Evolutionary conservation across 1,140 invertebrate species (phyloP).

Genomic region (Pachypeltis micranthus): DNA sequence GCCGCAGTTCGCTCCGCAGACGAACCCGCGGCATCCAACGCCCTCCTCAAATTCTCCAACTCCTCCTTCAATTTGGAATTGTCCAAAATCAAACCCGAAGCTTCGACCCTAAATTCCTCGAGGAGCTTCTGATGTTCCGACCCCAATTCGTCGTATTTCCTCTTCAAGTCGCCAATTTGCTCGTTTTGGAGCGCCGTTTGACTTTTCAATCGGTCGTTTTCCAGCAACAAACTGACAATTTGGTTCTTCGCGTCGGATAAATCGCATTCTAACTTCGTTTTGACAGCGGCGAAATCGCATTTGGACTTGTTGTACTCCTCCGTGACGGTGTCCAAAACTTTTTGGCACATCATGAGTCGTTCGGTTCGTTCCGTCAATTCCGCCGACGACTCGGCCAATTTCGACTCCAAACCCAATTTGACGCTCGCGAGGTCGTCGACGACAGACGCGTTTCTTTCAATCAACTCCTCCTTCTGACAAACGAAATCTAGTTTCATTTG

Average conservation of each 20-base stretch:
- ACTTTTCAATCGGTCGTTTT: background rate
- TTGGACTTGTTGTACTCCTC: background rate
- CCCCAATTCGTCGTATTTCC: background rate
- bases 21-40: background rate
- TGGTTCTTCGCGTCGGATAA: background rate
- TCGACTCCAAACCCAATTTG: background rate
- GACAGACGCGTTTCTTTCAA: background rate
- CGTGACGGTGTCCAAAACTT: background rate
- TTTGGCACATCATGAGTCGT: background rate
- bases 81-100: background rate
- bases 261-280: background rate
- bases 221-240: background rate
- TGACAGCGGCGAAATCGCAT: background rate
- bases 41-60: background rate
- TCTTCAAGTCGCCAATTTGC: background rate
- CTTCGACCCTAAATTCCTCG: background rate
- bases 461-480: background rate
- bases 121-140: background rate
- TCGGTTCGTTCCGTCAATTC: background rate
- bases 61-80: slow-evolving; percentile 2
- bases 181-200: background rate
- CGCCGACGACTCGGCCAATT: background rate
- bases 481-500: background rate
- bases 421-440: background rate
- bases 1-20: background rate